Evolutionary conservation across 2,888 invertebrate genomes (phyloP).

Genomic region (Campoplex nolae): DNA sequence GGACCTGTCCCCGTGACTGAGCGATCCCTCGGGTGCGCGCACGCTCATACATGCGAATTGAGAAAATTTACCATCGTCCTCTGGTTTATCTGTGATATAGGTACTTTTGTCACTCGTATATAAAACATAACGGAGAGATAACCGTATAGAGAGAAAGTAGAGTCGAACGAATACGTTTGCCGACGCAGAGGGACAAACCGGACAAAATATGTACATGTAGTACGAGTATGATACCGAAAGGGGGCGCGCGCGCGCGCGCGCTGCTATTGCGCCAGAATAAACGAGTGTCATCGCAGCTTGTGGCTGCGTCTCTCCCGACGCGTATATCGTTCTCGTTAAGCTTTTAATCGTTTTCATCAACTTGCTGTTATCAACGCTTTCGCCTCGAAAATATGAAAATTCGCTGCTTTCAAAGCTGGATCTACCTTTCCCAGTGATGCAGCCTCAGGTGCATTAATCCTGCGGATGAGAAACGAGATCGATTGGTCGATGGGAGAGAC

Average conservation of each 20-base stretch:
- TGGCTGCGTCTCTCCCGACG: constrained; percentile 58
- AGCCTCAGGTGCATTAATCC: not conserved
- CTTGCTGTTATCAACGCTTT: constrained; percentile 78
- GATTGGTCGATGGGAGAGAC: not conserved
- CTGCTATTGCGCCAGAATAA: constrained; percentile 38
- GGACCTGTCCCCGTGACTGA: constrained; percentile 81
- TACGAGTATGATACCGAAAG: constrained; percentile 19
- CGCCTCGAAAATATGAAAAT: no score
- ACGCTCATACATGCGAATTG: constrained; percentile 83
- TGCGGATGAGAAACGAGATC: constrained; percentile 5
- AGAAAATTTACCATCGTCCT: constrained; percentile 79
- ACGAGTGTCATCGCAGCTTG: constrained; percentile 64
- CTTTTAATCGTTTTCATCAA: constrained; percentile 83
- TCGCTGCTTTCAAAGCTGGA: constrained; percentile 3
- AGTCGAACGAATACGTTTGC: constrained; percentile 46
- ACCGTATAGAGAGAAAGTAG: not conserved
- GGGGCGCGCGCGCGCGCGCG: constrained; percentile 15
- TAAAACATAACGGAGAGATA: constrained; percentile 6
- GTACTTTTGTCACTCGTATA: constrained; percentile 28
- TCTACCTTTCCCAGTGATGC: constrained; percentile 12
- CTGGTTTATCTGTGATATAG: constrained; percentile 44
- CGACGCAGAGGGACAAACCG: constrained; percentile 58
- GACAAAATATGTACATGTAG: constrained; percentile 20
- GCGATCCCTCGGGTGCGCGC: constrained; percentile 78
- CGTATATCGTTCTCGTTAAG: constrained; percentile 78